Conservation (phyloP, 1,140 invertebrate genomes). For the Pogonognathellus flavescens region DNA sequence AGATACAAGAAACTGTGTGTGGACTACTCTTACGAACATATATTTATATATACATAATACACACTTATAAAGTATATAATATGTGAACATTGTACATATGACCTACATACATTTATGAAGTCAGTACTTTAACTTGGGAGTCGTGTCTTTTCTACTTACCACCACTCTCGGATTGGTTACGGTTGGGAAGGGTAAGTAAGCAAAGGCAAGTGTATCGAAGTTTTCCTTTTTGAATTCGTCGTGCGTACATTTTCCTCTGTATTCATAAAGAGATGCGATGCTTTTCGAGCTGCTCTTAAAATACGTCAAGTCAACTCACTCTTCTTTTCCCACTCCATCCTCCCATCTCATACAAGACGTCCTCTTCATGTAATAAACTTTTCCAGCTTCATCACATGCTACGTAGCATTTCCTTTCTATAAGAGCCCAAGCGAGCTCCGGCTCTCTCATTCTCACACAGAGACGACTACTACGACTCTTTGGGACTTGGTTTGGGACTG, state of each 20-base stretch:
- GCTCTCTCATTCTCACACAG: background rate
- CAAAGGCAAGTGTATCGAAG: constrained; percentile 35
- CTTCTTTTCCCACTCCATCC: background rate
- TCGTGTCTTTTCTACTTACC: constrained; percentile 5
- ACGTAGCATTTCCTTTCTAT: background rate
- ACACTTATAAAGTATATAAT: too few relatives aligned
- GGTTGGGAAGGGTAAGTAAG: background rate
- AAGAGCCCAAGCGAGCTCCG: constrained; percentile 4
- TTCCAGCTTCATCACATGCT: constrained; percentile 29
- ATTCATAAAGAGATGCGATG: constrained; percentile 37
- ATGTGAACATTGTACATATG: constrained; percentile 6
- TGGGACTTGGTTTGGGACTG: background rate
- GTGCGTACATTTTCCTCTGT: constrained; percentile 49
- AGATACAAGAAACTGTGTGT: too few relatives aligned
- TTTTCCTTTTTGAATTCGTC: constrained; percentile 47
- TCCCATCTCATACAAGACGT: background rate
- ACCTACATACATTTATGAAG: constrained; percentile 49
- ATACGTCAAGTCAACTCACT: constrained; percentile 45
- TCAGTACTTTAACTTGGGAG: constrained; percentile 23
- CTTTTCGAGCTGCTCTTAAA: constrained; percentile 39
- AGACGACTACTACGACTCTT: background rate
- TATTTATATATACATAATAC: too few relatives aligned
- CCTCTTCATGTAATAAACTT: constrained; percentile 28
- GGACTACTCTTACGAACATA: too few relatives aligned
- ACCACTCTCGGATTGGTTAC: background rate